phyloP scores from a whole-genome alignment of 2,113 vertebrate genomes.

The Strix aluco region DNA sequence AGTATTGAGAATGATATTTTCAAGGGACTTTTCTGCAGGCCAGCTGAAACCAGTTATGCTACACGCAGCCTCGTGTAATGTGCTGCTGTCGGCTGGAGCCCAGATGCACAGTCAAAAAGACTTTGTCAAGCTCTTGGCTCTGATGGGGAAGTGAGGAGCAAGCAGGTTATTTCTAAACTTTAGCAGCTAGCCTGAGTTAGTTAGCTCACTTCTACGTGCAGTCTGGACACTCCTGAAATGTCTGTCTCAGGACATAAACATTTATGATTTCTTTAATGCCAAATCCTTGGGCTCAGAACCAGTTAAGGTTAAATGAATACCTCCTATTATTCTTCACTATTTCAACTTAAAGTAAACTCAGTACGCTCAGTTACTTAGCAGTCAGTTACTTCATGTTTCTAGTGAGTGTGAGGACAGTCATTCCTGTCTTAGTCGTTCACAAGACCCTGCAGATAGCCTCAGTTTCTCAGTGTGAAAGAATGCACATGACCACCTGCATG shows the following conservation, averaged over 20 bases:
- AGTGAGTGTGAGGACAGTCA: background rate
- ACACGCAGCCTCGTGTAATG: background rate
- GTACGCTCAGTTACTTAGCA: background rate
- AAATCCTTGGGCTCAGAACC: slow-evolving; percentile 5
- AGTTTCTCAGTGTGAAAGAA: background rate
- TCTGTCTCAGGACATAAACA: slow-evolving; percentile 20
- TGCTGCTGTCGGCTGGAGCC: slow-evolving; percentile 2
- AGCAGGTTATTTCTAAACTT: slow-evolving; percentile 37
- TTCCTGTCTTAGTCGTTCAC: background rate
- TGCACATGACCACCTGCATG: background rate
- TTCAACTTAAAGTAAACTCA: background rate
- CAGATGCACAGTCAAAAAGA: background rate
- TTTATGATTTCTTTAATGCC: background rate
- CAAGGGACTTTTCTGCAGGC: background rate
- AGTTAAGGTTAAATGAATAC: slow-evolving; percentile 7
- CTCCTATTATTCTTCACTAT: background rate
- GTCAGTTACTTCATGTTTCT: background rate
- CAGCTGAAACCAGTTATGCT: slow-evolving; percentile 1
- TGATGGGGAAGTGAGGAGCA: background rate
- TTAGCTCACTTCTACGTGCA: slow-evolving; percentile 19
- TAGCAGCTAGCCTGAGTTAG: background rate
- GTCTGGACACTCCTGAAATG: background rate
- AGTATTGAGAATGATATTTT: background rate
- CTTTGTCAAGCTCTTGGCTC: slow-evolving; percentile 37
- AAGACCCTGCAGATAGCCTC: background rate